These are phyloP conservation scores for Amblyraja radiata DNA, from an alignment of 2,797 vertebrate genomes.

Conservation along the genomic window DNA sequence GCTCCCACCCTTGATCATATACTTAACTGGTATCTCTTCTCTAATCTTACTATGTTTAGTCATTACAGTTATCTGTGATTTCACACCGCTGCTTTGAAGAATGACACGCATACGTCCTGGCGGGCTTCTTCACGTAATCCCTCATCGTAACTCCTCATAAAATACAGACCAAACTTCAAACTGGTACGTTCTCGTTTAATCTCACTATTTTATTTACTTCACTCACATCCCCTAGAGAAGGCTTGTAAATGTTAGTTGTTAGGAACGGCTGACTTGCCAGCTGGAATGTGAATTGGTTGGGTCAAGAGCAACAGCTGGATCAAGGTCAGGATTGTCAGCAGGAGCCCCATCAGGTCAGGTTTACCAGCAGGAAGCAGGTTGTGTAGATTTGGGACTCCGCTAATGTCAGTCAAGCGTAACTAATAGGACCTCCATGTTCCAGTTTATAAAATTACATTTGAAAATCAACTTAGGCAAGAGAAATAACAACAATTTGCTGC, in stretches of 20 bases:
- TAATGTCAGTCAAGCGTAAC: not conserved
- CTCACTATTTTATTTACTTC: not conserved
- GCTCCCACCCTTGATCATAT: no score
- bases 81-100: no score
- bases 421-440: not conserved
- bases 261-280: not conserved
- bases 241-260: not conserved
- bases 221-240: not conserved
- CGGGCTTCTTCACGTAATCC: no score
- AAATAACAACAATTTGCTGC: not conserved
- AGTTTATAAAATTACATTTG: not conserved
- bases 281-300: not conserved
- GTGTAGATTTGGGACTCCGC: not conserved
- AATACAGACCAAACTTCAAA: no score
- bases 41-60: no score
- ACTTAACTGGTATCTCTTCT: no score
- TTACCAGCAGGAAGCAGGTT: not conserved
- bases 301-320: not conserved
- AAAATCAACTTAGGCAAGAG: not conserved
- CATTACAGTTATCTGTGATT: no score
- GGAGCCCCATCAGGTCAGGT: not conserved
- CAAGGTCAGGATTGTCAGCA: not conserved
- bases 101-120: no score
- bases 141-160: no score
- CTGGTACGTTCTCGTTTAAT: no score